Evolutionary conservation across 2,888 invertebrate species (phyloP).

Genomic region (Temnothorax unifasciatus): DNA sequence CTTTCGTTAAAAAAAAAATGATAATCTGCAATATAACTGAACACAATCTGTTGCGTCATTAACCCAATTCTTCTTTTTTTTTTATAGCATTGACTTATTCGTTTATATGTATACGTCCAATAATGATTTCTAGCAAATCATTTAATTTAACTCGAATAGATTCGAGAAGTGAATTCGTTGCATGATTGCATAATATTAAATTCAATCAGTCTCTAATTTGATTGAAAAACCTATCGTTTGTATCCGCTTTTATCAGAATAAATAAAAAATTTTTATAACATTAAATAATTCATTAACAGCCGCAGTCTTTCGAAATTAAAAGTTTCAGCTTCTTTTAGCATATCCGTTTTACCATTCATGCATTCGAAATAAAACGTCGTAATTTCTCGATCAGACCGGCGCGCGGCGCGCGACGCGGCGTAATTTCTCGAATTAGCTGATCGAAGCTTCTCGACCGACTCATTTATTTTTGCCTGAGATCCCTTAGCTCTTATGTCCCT

Average conservation of each 20-base stretch:
- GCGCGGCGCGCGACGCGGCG: too few species aligned
- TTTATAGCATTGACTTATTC: background rate
- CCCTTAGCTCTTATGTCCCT: too few species aligned
- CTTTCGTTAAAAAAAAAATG: background rate
- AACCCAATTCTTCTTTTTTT: background rate
- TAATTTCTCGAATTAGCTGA: background rate
- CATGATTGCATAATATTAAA: background rate
- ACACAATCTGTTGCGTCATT: background rate
- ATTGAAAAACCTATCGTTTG: background rate
- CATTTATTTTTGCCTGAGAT: background rate
- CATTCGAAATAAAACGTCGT: background rate
- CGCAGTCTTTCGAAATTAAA: background rate
- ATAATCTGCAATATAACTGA: background rate
- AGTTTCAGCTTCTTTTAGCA: background rate
- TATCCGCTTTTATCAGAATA: background rate
- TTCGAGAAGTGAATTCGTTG: background rate
- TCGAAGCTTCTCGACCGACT: background rate
- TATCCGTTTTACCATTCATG: background rate
- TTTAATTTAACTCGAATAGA: background rate
- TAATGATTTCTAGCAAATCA: constrained; percentile 1
- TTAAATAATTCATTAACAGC: background rate
- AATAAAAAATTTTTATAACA: background rate
- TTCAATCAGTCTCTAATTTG: background rate
- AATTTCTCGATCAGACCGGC: background rate
- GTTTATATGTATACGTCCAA: background rate